These are phyloP conservation scores for Xiphorhynchus elegans DNA, from an alignment of 2,113 vertebrate genomes.

Conservation along the genomic window DNA sequence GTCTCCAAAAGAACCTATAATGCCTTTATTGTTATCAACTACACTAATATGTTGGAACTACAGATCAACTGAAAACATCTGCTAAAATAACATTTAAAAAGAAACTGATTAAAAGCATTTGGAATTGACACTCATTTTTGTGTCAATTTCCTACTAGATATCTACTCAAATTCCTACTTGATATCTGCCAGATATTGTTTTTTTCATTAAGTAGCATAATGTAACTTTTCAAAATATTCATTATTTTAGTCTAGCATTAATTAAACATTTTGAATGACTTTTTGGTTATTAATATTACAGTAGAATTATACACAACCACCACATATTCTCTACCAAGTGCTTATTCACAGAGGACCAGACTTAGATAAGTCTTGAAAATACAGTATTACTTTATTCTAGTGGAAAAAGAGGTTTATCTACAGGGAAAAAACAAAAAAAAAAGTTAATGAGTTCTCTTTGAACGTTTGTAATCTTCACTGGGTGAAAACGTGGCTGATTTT, in stretches of 20 bases:
- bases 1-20: not conserved
- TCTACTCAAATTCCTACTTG: not conserved
- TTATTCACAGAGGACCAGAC: not conserved
- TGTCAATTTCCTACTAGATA: not conserved
- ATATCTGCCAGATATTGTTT: not conserved
- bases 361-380: not conserved
- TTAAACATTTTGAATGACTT: not conserved
- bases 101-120: not conserved
- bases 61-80: not conserved
- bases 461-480: rapidly evolving
- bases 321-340: not conserved
- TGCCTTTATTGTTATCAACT: not conserved
- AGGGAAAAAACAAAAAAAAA: not conserved
- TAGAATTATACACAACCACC: not conserved
- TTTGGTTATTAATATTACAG: not conserved
- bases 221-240: not conserved
- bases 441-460: not conserved
- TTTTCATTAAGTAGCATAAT: not conserved
- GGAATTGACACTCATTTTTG: not conserved
- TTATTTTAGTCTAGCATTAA: not conserved
- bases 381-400: not conserved
- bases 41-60: not conserved
- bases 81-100: not conserved
- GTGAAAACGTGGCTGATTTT: not conserved
- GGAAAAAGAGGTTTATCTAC: not conserved